These are phyloP conservation scores for Erebia epiphron DNA, from an alignment of 2,888 invertebrate species.

Conservation along the genomic window DNA sequence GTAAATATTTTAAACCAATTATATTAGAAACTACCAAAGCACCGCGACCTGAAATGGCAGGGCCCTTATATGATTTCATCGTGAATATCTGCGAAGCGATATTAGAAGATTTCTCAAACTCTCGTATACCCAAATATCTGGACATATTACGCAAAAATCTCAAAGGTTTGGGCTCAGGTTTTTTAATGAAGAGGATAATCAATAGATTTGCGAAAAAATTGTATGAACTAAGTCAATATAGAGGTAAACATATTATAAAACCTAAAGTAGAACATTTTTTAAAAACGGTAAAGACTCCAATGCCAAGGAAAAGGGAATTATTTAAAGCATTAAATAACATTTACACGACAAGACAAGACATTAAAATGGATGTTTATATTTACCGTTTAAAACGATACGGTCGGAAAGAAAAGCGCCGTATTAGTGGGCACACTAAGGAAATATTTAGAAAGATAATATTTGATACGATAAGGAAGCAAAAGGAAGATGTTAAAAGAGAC, in stretches of 20 bases:
- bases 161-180: conserved; percentile 46
- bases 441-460: conserved; percentile 54
- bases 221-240: conserved; percentile 47
- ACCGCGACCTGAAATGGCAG: conserved; percentile 38
- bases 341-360: conserved; percentile 47
- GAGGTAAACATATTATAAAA: conserved; percentile 48
- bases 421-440: conserved; percentile 51
- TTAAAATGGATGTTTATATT: conserved; percentile 60
- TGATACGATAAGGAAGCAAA: conserved; percentile 47
- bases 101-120: conserved; percentile 47
- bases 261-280: conserved; percentile 49
- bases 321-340: conserved; percentile 56
- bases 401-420: conserved; percentile 42
- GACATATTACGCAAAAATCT: conserved; percentile 51
- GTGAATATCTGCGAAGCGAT: conserved; percentile 55
- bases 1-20: conserved; percentile 23
- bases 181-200: conserved; percentile 50
- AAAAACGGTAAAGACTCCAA: conserved; percentile 46
- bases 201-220: conserved; percentile 50
- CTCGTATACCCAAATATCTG: conserved; percentile 52
- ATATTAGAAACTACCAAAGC: conserved; percentile 33
- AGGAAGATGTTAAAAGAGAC: conserved; percentile 41
- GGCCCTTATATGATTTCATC: conserved; percentile 60
- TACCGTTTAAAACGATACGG: conserved; percentile 56
- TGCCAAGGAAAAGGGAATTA: conserved; percentile 50